A percentile compares a stretch with the other conserved stretches of the same genome.
Conservation (phyloP, 2,888 invertebrate genomes). For the Hypercompe scribonia region DNA sequence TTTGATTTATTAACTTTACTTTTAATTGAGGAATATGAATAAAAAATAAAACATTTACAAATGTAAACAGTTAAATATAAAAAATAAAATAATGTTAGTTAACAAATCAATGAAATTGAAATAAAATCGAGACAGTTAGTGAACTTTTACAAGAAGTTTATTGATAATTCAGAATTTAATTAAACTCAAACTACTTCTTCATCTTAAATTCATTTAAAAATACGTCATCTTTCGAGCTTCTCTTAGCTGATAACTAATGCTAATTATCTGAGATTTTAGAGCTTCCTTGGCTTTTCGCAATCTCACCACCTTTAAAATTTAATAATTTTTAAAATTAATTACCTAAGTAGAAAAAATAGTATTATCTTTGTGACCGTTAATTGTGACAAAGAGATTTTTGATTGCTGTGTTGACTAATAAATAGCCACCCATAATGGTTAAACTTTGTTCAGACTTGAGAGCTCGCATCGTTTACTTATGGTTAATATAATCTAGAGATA, state of each 20-base stretch:
- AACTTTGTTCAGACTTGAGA: not conserved
- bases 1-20: not conserved
- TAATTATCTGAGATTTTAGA: constrained; percentile 63
- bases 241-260: constrained; percentile 59
- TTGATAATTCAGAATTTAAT: not conserved
- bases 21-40: not conserved
- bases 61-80: not conserved
- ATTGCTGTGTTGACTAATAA: not conserved
- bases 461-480: not conserved
- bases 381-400: not conserved
- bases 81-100: not conserved
- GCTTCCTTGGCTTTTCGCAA: constrained; percentile 64
- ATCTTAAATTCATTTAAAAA: constrained; percentile 30
- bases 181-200: not conserved
- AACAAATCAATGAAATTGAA: not conserved
- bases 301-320: constrained; percentile 59
- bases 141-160: not conserved
- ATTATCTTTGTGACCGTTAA: not conserved
- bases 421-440: not conserved
- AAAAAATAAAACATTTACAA: not conserved
- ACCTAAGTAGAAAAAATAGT: not conserved
- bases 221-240: constrained; percentile 60
- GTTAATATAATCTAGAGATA: not conserved
- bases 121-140: not conserved
- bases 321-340: not conserved